Evolutionary conservation across 2,113 vertebrate genomes (phyloP), one percentile per base, ranked within the genome.

Genomic region (Crotalus horridus): DNA sequence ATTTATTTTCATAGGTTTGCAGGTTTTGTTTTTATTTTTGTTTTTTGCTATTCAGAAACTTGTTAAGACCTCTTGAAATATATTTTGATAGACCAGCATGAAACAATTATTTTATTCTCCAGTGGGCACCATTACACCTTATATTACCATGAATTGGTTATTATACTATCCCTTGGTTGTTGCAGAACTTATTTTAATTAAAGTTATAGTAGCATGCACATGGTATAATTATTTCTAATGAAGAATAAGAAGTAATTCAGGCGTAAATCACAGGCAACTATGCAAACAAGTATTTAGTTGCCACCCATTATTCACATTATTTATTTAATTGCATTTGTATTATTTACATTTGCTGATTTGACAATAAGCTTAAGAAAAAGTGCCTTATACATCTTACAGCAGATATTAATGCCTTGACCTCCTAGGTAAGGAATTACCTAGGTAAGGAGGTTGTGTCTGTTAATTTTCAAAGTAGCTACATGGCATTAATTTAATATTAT

Each of bases 161-260:
- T 96, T 94, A 95, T 89, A 43, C 88, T 96, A 94, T 90, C 95
- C 94, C 88, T 97, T 96, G 91, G 33, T 91, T 95, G 95, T 89
- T 94, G 56, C 39, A 0, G 95, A 96, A 92, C 85, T 92, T 93
- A 87, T 94, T 96, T 94, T 97, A 96, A 96, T 96, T 95, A 96
- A 97, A 91, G 92, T 91, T 96, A 94, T 93, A 92, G 94, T 94
- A 96, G 96, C 93, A 94, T 1, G 89, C 17, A 69, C 0, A 2
- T 93, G 91, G 89, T 58, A 93, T 17, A 94, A 95, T 93, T 95
- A 95, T 96, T 97, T 96, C 91, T 94, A 97, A 96, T 95, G 96
- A 95, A 92, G 29, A 93, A 95, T 95, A 94, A 95, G 96, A 97
- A 97, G 94, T 92, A 96, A 93, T 94, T 94, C 87, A 94, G 13